phyloP scores from a whole-genome alignment of 1,140 invertebrate genomes.

The Dolichoris vasculosae region DNA sequence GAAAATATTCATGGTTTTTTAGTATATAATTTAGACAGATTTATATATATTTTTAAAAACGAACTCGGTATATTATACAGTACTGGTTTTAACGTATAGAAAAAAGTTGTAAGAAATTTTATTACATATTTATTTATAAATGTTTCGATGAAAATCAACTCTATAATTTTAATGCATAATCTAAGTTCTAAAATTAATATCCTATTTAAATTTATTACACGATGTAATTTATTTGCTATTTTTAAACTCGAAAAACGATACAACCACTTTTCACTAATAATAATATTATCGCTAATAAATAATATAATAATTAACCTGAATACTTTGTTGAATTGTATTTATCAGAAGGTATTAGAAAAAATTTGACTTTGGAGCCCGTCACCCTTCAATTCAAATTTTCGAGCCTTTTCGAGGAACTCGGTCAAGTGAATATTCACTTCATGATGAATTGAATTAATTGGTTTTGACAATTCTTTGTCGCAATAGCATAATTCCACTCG shows the following conservation, averaged over 20 bases:
- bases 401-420: slow-evolving; percentile 19
- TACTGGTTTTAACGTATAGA: no score
- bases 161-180: no score
- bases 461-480: neutral
- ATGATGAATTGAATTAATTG: neutral
- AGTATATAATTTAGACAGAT: neutral
- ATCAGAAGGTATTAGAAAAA: neutral
- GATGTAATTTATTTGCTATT: no score
- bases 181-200: no score
- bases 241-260: no score
- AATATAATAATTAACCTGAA: neutral
- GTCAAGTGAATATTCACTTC: slow-evolving; percentile 5
- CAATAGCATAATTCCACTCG: neutral
- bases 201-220: no score
- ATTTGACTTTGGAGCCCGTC: neutral
- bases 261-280: neutral
- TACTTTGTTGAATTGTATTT: neutral
- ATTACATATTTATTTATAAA: no score
- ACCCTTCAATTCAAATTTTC: slow-evolving; percentile 13
- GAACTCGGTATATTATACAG: no score
- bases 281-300: neutral
- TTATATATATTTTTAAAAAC: no score
- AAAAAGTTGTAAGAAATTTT: no score
- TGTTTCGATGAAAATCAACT: no score
- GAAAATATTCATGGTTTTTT: neutral